Evolutionary conservation across 2,888 invertebrate genomes (phyloP).

Genomic region (Perizoma affinitatum): DNA sequence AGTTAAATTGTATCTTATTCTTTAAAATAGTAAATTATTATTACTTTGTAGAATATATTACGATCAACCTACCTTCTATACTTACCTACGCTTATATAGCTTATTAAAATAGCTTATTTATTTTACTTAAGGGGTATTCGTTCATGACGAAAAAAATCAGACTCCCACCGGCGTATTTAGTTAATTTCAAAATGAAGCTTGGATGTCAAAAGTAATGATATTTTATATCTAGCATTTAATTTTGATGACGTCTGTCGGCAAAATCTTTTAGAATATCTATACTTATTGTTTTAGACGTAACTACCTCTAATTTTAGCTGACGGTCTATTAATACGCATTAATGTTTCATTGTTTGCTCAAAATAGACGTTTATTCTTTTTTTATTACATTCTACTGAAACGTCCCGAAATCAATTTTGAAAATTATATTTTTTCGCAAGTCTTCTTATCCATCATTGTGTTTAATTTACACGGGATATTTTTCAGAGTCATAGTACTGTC

Average conservation of each 20-base stretch:
- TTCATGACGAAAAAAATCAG: conserved; percentile 12
- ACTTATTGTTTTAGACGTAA: background rate
- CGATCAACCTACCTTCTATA: too few species aligned
- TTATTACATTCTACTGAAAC: too few species aligned
- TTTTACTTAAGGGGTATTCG: conserved; percentile 15
- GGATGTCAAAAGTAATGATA: conserved; percentile 1
- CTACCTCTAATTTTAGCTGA: too few species aligned
- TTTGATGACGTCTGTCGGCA: background rate
- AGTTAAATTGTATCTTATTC: too few species aligned
- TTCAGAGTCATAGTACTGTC: conserved; percentile 68
- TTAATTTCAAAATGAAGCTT: conserved; percentile 15
- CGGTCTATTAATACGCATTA: too few species aligned
- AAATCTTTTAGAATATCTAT: conserved; percentile 2
- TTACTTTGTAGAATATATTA: background rate
- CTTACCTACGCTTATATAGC: too few species aligned
- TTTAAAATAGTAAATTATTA: too few species aligned
- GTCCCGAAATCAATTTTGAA: conserved; percentile 29
- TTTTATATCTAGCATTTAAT: background rate
- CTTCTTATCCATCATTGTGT: conserved; percentile 61
- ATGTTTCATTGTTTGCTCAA: too few species aligned
- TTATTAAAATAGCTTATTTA: too few species aligned
- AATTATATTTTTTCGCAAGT: conserved; percentile 50
- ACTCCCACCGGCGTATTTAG: conserved; percentile 6
- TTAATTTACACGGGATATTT: conserved; percentile 65
- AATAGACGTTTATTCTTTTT: too few species aligned